Evolutionary conservation across 2,888 invertebrate genomes (phyloP).

Genomic region (Sminthurides aquaticus): DNA sequence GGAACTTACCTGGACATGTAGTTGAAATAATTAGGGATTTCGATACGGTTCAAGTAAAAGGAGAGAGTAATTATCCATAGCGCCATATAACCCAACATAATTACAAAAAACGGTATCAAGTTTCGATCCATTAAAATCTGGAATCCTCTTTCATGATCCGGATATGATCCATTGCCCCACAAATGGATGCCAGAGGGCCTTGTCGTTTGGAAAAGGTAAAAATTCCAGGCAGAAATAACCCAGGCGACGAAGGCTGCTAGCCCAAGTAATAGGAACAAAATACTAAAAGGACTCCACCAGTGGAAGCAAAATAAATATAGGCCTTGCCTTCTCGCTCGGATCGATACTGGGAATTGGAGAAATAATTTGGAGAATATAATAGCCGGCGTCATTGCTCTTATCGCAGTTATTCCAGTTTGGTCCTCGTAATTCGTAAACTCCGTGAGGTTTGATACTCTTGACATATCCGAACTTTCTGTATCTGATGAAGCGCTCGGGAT

Average conservation of each 20-base stretch:
- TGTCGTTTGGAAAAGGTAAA: slow-evolving; percentile 7
- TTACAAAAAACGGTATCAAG: slow-evolving; percentile 9
- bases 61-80: slow-evolving; percentile 6
- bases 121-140: slow-evolving; percentile 5
- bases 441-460: neutral
- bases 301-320: neutral
- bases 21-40: slow-evolving; percentile 6
- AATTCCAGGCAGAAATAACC: slow-evolving; percentile 6
- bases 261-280: slow-evolving; percentile 6
- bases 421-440: neutral
- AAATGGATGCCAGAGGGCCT: neutral
- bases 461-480: neutral
- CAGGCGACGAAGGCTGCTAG: neutral
- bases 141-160: neutral
- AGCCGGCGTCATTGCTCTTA: neutral
- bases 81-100: slow-evolving; percentile 9
- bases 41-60: neutral
- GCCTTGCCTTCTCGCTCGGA: neutral
- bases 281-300: neutral
- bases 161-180: neutral
- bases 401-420: neutral
- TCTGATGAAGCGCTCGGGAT: neutral
- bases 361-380: neutral
- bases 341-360: neutral
- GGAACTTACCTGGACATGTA: slow-evolving; percentile 9